Evolutionary conservation across 2,888 invertebrate genomes (phyloP).

Genomic region (Cinara cedri): DNA sequence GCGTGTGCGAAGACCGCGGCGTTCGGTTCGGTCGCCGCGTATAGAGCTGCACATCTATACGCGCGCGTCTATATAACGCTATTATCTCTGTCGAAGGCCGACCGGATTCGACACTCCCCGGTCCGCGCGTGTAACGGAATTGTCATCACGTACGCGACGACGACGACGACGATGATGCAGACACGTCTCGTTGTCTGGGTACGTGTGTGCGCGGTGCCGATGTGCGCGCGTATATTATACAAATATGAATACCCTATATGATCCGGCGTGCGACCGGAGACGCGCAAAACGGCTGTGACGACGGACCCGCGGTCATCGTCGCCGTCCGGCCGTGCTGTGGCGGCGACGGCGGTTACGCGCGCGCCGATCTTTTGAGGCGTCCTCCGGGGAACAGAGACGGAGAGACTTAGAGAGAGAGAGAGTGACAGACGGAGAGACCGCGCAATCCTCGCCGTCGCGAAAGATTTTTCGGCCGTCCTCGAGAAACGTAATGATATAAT

Average conservation of each 20-base stretch:
- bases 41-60: background rate
- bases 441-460: no score
- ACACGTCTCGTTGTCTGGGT: no score
- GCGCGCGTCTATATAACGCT: background rate
- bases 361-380: no score
- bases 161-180: no score
- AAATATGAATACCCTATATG: no score
- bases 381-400: no score
- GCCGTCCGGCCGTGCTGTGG: background rate
- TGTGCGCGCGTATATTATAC: background rate
- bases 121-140: conserved; percentile 50
- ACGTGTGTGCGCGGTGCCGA: no score
- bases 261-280: no score
- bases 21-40: background rate
- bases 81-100: conserved; percentile 55
- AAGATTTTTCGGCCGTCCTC: no score
- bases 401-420: no score
- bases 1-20: background rate
- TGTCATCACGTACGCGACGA: conserved; percentile 48
- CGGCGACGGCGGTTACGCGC: no score
- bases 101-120: conserved; percentile 52
- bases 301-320: conserved; percentile 20
- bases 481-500: conserved; percentile 5
- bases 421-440: no score
- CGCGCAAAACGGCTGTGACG: background rate